These are phyloP conservation scores for Hyalella azteca DNA, from an alignment of 2,888 invertebrate genomes.

Conservation along the genomic window DNA sequence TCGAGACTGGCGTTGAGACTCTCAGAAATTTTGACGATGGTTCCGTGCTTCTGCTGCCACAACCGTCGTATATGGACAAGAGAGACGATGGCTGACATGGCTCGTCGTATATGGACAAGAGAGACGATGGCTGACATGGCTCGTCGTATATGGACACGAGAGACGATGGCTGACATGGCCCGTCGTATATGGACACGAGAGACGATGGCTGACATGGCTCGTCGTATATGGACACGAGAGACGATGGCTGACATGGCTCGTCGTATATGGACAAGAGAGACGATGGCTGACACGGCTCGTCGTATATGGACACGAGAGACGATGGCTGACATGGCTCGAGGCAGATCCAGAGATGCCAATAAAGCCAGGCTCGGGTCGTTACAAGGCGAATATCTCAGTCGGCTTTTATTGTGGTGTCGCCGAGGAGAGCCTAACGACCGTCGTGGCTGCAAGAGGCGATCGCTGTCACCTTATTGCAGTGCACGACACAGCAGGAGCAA, in stretches of 20 bases:
- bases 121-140: no score
- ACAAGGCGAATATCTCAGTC: constrained; percentile 16
- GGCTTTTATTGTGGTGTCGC: constrained; percentile 28
- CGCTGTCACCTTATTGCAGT: background rate
- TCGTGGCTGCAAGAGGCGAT: background rate
- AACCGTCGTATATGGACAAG: no score
- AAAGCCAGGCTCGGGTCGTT: constrained; percentile 2
- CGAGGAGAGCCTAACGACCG: constrained; percentile 18
- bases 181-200: no score
- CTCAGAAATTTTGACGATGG: no score
- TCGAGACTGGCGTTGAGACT: no score
- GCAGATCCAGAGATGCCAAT: constrained; percentile 22
- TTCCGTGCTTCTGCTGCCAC: no score
- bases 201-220: no score
- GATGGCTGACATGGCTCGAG: background rate
- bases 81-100: no score
- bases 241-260: background rate
- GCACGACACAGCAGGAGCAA: no score
- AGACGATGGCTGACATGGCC: no score
- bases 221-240: background rate
- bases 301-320: background rate
- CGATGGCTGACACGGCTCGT: background rate
- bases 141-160: no score
- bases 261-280: background rate
- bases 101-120: no score